Evolutionary conservation across 2,113 vertebrate species (phyloP), one percentile per base, ranked within the genome.

Genomic region (Eulemur macaco): DNA sequence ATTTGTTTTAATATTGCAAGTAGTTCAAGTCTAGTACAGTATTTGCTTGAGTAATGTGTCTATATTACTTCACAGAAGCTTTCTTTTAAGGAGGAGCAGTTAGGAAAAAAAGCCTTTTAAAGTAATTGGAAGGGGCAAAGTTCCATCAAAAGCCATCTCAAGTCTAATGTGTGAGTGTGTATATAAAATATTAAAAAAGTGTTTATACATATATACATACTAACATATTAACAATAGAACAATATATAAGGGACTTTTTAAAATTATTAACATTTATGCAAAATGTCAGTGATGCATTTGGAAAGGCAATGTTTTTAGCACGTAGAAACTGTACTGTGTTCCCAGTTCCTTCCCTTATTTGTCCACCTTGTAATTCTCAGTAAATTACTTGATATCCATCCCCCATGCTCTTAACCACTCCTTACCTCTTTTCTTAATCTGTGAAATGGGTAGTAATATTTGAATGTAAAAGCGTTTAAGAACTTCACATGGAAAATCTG

Each of bases 71-170:
- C 89, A 86, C 95, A 96, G 94, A 95, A 87, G 27, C 89, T 98
- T 98, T 96, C 94, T 96, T 96, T 94, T 95, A 91, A 97, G 68
- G 52, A 84, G 90, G 71, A 84, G 50, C 64, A 96, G 94, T 94
- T 94, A 23, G 45, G 78, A 98, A 98, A 98, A 89, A 89, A 58
- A 58, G 52, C 76, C 97, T 97, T 95, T 98, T 91, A 89, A 97
- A 97, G 86, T 97, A 96, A 97, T 96, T 64, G 88, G 94, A 98
- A 98, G 97, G 96, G 78, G 80, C 97, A 85, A 95, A 95, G 96
- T 98, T 98, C 97, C 97, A 97, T 98, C 66, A 88, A 74, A 96
- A 95, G 47, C 29, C n/a, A 54, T 74, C 71, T 29, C 27, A 58
- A 83, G 58, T 94, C 69, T 25, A 89, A 31, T 37, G 15, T 81